Conservation (phyloP, 2,888 invertebrate genomes). For the Rhingia rostrata region DNA sequence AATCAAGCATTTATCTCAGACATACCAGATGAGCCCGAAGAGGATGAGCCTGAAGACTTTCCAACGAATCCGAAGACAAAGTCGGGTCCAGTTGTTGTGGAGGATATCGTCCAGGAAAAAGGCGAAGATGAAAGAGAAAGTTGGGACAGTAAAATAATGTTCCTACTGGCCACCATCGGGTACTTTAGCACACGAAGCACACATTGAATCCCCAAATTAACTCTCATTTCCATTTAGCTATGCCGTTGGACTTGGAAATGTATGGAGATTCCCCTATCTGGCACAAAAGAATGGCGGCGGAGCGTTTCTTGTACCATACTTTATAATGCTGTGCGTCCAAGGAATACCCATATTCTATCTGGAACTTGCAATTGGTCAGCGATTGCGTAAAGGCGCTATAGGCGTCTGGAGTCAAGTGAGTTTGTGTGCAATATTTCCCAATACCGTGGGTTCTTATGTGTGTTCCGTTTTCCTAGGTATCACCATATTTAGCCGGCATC, state of each 20-base stretch:
- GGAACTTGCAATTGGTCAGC: constrained; percentile 97
- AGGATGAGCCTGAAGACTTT: constrained; percentile 77
- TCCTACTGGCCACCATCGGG: constrained; percentile 95
- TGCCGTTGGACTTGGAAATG: constrained; percentile 96
- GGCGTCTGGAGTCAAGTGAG: constrained; percentile 94
- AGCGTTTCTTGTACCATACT: constrained; percentile 98
- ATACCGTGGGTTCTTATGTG: constrained; percentile 5
- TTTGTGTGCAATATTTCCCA: not conserved
- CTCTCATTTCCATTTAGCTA: constrained; percentile 83
- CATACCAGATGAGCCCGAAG: constrained; percentile 81
- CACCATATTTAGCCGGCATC: constrained; percentile 93
- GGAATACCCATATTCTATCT: constrained; percentile 98
- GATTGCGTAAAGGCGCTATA: constrained; percentile 95
- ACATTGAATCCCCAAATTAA: constrained; percentile 1
- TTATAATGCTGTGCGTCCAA: constrained; percentile 96
- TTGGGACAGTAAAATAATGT: constrained; percentile 96
- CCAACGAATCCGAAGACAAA: constrained; percentile 80
- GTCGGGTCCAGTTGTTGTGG: constrained; percentile 85
- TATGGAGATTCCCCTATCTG: constrained; percentile 97
- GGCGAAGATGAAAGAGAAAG: constrained; percentile 92
- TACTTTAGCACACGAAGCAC: constrained; percentile 71
- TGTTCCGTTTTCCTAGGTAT: constrained; percentile 83
- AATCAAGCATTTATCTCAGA: constrained; percentile 89
- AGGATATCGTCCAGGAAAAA: constrained; percentile 87
- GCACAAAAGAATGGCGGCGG: constrained; percentile 98